These are phyloP conservation scores for Hydropsyche tenuis DNA, from an alignment of 1,140 invertebrate species.

Conservation along the genomic window DNA sequence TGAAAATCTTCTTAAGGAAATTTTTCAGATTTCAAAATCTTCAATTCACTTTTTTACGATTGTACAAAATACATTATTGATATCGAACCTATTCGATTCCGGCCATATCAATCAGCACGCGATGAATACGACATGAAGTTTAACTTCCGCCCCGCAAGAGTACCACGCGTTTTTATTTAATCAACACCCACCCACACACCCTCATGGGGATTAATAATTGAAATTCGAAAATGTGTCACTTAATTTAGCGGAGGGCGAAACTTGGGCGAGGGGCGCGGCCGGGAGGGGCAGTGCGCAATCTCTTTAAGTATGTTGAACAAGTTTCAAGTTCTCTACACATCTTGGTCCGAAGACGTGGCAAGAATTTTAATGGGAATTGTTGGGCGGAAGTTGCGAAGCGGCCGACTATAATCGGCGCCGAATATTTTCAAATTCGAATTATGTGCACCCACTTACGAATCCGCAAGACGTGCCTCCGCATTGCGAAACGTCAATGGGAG, in stretches of 20 bases:
- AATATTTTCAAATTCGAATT: slow-evolving; percentile 28
- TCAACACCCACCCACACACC: too few species aligned
- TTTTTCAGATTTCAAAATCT: too few species aligned
- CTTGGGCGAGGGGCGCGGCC: neutral
- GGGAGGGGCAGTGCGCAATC: slow-evolving; percentile 18
- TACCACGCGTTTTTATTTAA: too few species aligned
- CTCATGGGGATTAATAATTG: neutral
- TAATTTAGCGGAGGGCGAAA: slow-evolving; percentile 22
- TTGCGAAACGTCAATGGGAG: neutral
- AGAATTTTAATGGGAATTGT: slow-evolving; percentile 46
- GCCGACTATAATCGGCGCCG: neutral
- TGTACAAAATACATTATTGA: too few species aligned
- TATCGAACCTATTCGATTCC: too few species aligned
- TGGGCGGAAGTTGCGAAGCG: slow-evolving; percentile 31
- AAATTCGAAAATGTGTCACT: slow-evolving; percentile 19
- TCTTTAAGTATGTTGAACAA: slow-evolving; percentile 40
- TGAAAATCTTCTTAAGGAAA: too few species aligned
- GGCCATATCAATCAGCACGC: too few species aligned
- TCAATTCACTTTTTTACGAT: too few species aligned
- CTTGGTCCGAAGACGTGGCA: slow-evolving; percentile 34
- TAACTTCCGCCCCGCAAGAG: too few species aligned
- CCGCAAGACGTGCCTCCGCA: too few species aligned
- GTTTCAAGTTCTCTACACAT: slow-evolving; percentile 39
- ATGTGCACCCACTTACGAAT: too few species aligned
- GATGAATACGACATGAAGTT: too few species aligned